phyloP scores from a whole-genome alignment of 2,113 vertebrate species.

The Lates calcarifer region DNA sequence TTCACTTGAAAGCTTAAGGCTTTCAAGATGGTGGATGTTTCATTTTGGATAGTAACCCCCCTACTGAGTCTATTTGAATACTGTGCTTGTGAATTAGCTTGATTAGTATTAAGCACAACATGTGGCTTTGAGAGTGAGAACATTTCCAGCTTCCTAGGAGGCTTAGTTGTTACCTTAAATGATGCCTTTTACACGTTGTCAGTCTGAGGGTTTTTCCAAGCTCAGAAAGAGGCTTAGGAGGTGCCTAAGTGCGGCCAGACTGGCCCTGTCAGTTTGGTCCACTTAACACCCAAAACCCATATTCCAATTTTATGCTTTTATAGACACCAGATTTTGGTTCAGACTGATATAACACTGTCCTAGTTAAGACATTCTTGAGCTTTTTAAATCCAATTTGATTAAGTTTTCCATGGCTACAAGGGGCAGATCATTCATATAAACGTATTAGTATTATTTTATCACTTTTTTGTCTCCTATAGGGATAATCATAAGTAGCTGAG shows the following conservation, averaged over 20 bases:
- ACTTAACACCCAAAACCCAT: constrained; percentile 51
- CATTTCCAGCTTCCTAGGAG: constrained; percentile 37
- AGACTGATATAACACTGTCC: constrained; percentile 39
- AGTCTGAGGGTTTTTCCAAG: constrained; percentile 19
- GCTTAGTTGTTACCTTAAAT: constrained; percentile 47
- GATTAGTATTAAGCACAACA: constrained; percentile 60
- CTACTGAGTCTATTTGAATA: constrained; percentile 53
- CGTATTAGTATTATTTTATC: constrained; percentile 27
- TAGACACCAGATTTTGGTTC: constrained; percentile 46
- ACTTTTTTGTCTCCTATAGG: neutral
- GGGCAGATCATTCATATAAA: constrained; percentile 28
- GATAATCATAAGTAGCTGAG: neutral
- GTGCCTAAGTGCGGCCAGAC: neutral
- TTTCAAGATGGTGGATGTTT: constrained; percentile 65
- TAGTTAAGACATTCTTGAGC: constrained; percentile 47
- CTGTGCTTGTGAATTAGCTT: constrained; percentile 61
- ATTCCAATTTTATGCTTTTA: constrained; percentile 49
- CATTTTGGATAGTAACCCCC: constrained; percentile 52
- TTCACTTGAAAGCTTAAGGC: constrained; percentile 39
- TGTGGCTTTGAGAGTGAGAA: constrained; percentile 52
- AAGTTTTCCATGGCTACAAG: constrained; percentile 23
- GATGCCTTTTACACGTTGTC: constrained; percentile 42
- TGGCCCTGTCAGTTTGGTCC: constrained; percentile 44
- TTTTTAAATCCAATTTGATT: constrained; percentile 58
- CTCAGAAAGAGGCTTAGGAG: constrained; percentile 53